Evolutionary conservation across 2,113 vertebrate species (phyloP).

Genomic region (Labeo catla): DNA sequence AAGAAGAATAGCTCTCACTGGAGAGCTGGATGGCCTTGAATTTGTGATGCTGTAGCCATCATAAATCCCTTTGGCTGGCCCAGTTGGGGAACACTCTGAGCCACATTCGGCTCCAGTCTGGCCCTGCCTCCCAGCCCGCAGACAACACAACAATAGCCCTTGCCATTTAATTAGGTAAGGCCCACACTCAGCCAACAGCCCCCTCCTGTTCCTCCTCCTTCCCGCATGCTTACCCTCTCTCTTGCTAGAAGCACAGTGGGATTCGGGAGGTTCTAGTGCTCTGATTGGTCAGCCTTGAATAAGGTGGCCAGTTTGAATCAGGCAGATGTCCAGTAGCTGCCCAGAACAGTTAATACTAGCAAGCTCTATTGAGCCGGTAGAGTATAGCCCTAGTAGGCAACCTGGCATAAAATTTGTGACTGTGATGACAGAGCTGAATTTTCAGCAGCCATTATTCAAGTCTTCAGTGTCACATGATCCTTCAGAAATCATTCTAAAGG

Average conservation of each 20-base stretch:
- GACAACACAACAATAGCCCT: conserved; percentile 53
- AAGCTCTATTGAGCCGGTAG: not conserved
- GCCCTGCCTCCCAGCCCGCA: conserved; percentile 32
- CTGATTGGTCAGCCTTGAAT: conserved; percentile 47
- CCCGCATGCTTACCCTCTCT: conserved; percentile 1
- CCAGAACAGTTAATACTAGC: not conserved
- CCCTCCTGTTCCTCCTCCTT: not conserved
- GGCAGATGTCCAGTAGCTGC: conserved; percentile 35
- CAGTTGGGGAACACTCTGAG: conserved; percentile 7
- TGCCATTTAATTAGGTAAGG: conserved; percentile 54
- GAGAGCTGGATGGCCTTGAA: conserved; percentile 28
- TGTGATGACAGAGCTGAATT: not conserved
- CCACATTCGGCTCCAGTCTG: conserved; percentile 35
- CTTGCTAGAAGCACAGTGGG: conserved; percentile 12
- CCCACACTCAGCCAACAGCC: conserved; percentile 24
- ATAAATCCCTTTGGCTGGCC: conserved; percentile 45
- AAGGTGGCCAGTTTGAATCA: conserved; percentile 47
- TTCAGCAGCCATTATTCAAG: no score
- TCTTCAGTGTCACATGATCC: no score
- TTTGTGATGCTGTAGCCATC: conserved; percentile 45
- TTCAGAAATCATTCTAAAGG: no score
- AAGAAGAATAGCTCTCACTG: conserved; percentile 21
- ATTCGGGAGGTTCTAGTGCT: conserved; percentile 22
- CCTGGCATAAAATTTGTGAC: not conserved
- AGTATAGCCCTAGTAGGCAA: conserved; percentile 29